phyloP scores from a whole-genome alignment of 2,113 vertebrate genomes.

The Ardeotis arabs region DNA sequence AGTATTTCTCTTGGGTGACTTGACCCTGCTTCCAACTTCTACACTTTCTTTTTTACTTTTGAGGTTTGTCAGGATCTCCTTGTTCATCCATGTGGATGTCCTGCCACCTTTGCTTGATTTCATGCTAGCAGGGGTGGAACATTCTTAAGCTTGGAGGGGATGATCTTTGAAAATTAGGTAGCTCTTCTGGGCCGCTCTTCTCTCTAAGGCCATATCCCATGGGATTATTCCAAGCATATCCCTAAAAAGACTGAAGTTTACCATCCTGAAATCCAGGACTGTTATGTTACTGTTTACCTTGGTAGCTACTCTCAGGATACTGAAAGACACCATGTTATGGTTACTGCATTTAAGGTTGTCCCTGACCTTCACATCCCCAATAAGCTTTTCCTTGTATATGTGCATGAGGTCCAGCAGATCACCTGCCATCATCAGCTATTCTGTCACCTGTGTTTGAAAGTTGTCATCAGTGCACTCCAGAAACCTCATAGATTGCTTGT shows the following conservation, averaged over 20 bases:
- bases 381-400: background rate
- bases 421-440: background rate
- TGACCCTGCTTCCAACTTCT: background rate
- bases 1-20: background rate
- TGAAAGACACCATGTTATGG: background rate
- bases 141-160: background rate
- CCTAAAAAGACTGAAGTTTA: background rate
- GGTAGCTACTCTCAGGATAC: background rate
- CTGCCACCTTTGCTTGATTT: background rate
- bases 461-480: background rate
- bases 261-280: background rate
- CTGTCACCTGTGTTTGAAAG: background rate
- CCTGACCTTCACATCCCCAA: background rate
- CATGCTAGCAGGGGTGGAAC: rapidly evolving
- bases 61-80: background rate
- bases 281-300: background rate
- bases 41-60: background rate
- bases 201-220: background rate
- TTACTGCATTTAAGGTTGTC: background rate
- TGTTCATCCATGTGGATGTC: background rate
- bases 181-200: rapidly evolving
- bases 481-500: background rate
- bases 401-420: background rate
- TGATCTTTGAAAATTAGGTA: background rate
- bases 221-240: background rate